Evolutionary conservation across 2,888 invertebrate species (phyloP), one percentile per base, ranked within the genome.

Genomic region (Ariolimax columbianus): DNA sequence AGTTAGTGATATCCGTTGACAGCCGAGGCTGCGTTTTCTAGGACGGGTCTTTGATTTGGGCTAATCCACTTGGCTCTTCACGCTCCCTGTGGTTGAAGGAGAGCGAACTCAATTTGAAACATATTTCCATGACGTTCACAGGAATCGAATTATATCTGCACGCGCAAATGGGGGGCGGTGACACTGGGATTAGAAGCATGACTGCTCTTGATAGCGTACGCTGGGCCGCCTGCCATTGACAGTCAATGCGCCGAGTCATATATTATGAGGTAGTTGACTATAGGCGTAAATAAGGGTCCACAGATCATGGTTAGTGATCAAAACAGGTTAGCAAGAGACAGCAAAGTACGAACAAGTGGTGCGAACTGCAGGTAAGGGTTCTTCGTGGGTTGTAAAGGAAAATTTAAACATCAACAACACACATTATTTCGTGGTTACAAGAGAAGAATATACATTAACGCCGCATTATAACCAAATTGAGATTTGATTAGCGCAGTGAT

Each of bases 41-140:
- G 30, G 66, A 14, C 66, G 33, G 43, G 66, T 79, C 66, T 66
- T 66, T 79, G 66, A 79, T 63, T 66, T 68, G 11, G 33, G 79
- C 19, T 79, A 79, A 79, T 63, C 75, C 75, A 75, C 75, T 68
- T 47, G 59, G 59, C 79, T 33, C n/a, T 66, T 68, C 30, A 19
- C 66, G 43, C 40, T 17, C 68, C 68, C 63, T 26, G 63, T 40
- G 59, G 63, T 59, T 38, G 26, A 40, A 63, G 55, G 40, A 40
- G 59, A n/a, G 38, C n/a, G 59, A 78, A 78, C 77, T 78, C 63
- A 63, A 78, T 78, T 63, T 78, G 63, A 63, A 78, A 63, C 77
- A 63, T 78, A 78, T 78, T 78, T 59, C 19, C 59, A 63, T 59
- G 59, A 78, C 63, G 51, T 63, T 59, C 59, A 38, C 38, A 9